Evolutionary conservation across 2,113 vertebrate genomes (phyloP), one percentile per base, ranked within the genome.

Genomic region (Lanius ludovicianus): DNA sequence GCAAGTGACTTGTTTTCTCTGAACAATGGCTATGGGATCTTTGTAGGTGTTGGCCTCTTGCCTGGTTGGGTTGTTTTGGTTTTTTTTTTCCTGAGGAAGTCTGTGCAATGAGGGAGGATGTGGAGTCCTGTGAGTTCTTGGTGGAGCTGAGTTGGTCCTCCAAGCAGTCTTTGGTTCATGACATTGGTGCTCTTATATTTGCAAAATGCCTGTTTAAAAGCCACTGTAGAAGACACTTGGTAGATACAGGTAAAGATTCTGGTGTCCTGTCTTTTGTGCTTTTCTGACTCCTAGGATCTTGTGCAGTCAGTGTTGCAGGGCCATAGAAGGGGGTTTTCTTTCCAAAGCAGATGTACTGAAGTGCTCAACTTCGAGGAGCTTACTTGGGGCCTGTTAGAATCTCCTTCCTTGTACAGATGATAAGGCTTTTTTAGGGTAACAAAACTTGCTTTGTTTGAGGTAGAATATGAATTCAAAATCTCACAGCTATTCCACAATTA

Each of bases 1-100:
- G 88, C 91, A 94, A 95, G 63, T 76, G 82, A 44, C 87, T 91
- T 90, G 52, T 96, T 96, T 95, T 71, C 88, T 53, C 76, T 84
- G 75, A 94, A 81, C 92, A 92, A 81, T 90, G 85, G 82, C 79
- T 92, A 77, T 80, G 90, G 90, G 79, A 90, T 93, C 82, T 94
- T 87, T 91, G 78, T 93, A 64, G 90, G 90, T 81, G 33, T 93
- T 97, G 96, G 90, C 85, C 35, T 92, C 60, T 93, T 2, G 60
- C 93, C 85, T 92, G 25, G 15, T 65, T 68, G 60, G 27, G 16
- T 15, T 31, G 27, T 20, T 37, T 19, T 30, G 33, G n/a, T 28
- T 33, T 56, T n/a, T 35, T 73, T 84, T 70, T 37, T 27, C 89
- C 76, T 75, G 68, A 91, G 95, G 82, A 96, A 93, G 47, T 94